Evolutionary conservation across 2,888 invertebrate genomes (phyloP), one percentile per base, ranked within the genome.

Genomic region (Chaetogeoica ovagalla): DNA sequence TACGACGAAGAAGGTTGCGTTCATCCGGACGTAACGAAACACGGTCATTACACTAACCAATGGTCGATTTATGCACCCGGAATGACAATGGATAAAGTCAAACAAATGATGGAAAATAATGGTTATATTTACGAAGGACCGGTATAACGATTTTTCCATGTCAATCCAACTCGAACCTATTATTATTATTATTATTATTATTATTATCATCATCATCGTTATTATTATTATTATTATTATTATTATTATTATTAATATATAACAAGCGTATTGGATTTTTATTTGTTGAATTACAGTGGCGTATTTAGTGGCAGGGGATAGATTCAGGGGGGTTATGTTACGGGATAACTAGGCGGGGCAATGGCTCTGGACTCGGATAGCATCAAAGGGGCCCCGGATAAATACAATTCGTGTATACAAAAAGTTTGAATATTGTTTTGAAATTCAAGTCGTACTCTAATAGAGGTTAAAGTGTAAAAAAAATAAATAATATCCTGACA

Each of bases 91-190:
- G 15, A 23, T 4, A 19, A 79, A 13, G 77, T 70, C 21, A 70
- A 17, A 19, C 2, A 17, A 43, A 11, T 79, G 0, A 21, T 79
- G 8, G 77, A 79, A 57, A 39, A 75, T 3, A 63, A 43, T 15
- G 77, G 77, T 5, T 79, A 70, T 57, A 52, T 52, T 7, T 79
- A 79, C 43, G 15, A 62, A 71, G 69, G 69, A 79, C 39, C 52
- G 62, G 77, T 79, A 30, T 30, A 19, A 62, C 15, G 43, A 72
- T 55, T 17, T 55, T 74, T 52, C 8, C 2, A 39, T 1, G 5
- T 55, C 19, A 37, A 73, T 52, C 23, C n/a, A 62, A 37, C 15
- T 65, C 21, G 2, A n/a, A 39, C 13, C 43, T 30, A 66, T 66
- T 23, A 6, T 60, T 23, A n/a, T 30, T 37, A 37, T 15, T 43